Percentiles rank a stretch among this genome's conserved stretches.
phyloP scores from a whole-genome alignment of 2,113 vertebrate species.

The Telmatochromis sp. region DNA sequence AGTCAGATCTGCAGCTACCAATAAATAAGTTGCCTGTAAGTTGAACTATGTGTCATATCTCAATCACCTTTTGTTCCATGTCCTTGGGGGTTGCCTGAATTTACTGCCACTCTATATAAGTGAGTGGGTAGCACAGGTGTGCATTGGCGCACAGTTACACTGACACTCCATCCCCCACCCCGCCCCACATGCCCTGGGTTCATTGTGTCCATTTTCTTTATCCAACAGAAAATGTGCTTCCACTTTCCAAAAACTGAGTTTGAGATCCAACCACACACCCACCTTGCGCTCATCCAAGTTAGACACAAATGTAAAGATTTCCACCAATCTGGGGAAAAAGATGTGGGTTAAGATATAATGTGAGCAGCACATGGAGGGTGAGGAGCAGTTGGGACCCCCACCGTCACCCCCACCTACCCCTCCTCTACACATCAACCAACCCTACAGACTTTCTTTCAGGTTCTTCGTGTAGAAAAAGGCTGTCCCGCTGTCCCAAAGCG shows the following conservation, averaged over 20 bases:
- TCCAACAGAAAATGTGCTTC: slow-evolving; percentile 48
- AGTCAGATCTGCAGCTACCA: not conserved
- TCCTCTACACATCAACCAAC: slow-evolving; percentile 6
- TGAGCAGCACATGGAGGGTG: not conserved
- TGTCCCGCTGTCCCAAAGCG: slow-evolving; percentile 50
- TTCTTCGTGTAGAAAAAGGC: slow-evolving; percentile 48
- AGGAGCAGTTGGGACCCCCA: not conserved
- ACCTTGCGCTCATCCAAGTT: slow-evolving; percentile 23
- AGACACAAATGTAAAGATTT: slow-evolving; percentile 24
- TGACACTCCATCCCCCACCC: not conserved
- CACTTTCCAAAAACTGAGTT: slow-evolving; percentile 58
- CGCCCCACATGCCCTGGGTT: slow-evolving; percentile 29
- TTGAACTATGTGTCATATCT: slow-evolving; percentile 36
- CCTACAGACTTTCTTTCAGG: slow-evolving; percentile 59
- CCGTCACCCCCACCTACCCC: not conserved
- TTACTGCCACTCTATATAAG: slow-evolving; percentile 13
- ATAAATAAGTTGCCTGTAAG: not conserved
- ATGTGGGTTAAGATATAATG: slow-evolving; percentile 27
- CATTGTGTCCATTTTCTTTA: slow-evolving; percentile 55
- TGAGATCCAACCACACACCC: slow-evolving; percentile 54
- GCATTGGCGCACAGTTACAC: slow-evolving; percentile 60
- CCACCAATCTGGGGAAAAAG: slow-evolving; percentile 16
- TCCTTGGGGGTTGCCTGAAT: not conserved
- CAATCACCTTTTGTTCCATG: slow-evolving; percentile 35
- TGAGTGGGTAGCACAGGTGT: slow-evolving; percentile 63